These are phyloP conservation scores for Hydrolagus colliei DNA, from an alignment of 2,797 vertebrate species.

Conservation along the genomic window DNA sequence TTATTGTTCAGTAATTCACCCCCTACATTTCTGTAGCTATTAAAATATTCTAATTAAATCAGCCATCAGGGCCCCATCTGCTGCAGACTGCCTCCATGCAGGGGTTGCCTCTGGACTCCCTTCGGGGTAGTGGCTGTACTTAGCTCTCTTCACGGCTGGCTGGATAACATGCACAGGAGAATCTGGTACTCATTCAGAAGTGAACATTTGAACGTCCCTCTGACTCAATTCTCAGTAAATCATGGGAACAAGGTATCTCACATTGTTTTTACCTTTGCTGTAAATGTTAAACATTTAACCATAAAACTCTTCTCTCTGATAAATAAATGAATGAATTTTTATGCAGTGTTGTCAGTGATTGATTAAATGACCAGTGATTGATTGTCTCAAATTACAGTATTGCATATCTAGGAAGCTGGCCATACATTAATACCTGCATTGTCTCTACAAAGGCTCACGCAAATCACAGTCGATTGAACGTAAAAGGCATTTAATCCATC, in stretches of 20 bases:
- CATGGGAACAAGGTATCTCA: background rate
- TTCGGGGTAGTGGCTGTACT: constrained; percentile 52
- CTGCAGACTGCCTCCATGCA: constrained; percentile 50
- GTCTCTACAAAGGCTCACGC: background rate
- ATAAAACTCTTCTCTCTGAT: background rate
- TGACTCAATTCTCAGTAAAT: background rate
- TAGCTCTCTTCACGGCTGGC: constrained; percentile 53
- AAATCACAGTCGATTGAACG: background rate
- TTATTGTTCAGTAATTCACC: constrained; percentile 25
- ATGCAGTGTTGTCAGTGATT: too few relatives aligned
- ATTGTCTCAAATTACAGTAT: background rate
- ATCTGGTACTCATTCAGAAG: constrained; percentile 51
- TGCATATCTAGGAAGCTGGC: too few relatives aligned
- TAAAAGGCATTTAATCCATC: background rate
- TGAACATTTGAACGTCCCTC: constrained; percentile 39
- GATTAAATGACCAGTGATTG: background rate
- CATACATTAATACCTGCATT: background rate
- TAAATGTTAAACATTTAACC: background rate
- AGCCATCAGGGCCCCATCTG: constrained; percentile 59
- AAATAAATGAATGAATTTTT: background rate
- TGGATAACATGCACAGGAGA: constrained; percentile 49
- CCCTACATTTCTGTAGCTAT: constrained; percentile 40
- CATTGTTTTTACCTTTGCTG: background rate
- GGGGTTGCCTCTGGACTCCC: constrained; percentile 50
- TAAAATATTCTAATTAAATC: constrained; percentile 69